Conservation (phyloP, 1,140 invertebrate species). For the Oryctes rhinoceros region DNA sequence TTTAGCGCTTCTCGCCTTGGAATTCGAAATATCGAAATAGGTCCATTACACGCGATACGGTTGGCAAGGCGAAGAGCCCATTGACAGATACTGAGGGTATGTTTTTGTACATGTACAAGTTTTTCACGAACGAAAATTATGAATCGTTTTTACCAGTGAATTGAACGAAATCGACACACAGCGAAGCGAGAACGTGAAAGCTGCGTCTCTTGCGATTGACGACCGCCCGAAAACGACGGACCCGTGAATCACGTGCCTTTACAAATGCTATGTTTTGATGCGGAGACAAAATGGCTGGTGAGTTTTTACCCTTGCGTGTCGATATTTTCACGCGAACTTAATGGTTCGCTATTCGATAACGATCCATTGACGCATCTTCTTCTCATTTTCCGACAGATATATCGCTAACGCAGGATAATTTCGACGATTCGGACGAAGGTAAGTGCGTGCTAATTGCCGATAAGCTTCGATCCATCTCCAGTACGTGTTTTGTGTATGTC, state of each 20-base stretch:
- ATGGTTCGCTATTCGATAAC: background rate
- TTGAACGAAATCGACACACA: conserved; percentile 26
- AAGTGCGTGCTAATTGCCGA: conserved; percentile 44
- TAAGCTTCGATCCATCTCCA: background rate
- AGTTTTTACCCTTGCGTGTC: conserved; percentile 47
- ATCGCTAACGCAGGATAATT: conserved; percentile 54
- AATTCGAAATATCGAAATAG: background rate
- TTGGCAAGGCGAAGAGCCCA: conserved; percentile 22
- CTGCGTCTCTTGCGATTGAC: conserved; percentile 27
- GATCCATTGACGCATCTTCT: conserved; percentile 23
- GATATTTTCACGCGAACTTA: background rate
- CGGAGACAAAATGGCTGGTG: conserved; percentile 59
- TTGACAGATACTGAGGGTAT: conserved; percentile 37
- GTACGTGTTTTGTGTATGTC: conserved; percentile 38
- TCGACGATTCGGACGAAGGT: conserved; percentile 58
- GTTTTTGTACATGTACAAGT: conserved; percentile 40
- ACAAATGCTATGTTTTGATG: conserved; percentile 58
- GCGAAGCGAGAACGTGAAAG: conserved; percentile 16
- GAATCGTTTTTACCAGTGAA: conserved; percentile 38
- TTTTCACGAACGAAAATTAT: conserved; percentile 37
- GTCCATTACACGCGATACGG: background rate
- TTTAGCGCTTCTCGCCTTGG: background rate
- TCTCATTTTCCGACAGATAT: conserved; percentile 52
- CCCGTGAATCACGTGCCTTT: conserved; percentile 55
- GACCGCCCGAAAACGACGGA: conserved; percentile 19